phyloP scores from a whole-genome alignment of 1,140 invertebrate species.

The Battus philenor region DNA sequence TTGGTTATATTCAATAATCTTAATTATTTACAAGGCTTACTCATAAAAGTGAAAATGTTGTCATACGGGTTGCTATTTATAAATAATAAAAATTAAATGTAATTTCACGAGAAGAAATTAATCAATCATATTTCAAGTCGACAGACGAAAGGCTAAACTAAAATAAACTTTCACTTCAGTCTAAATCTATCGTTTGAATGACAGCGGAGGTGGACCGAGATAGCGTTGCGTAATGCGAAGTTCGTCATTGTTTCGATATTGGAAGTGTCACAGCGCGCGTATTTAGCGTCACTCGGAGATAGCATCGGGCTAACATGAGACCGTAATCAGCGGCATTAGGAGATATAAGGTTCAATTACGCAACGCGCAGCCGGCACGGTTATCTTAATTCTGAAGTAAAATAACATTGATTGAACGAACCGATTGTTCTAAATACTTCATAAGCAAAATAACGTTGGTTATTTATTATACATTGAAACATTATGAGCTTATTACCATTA shows the following conservation, averaged over 20 bases:
- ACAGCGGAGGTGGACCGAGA: constrained; percentile 53
- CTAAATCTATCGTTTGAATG: constrained; percentile 50
- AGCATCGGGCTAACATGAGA: constrained; percentile 53
- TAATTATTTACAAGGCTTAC: too few relatives aligned
- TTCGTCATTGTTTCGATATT: constrained; percentile 72
- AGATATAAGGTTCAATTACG: constrained; percentile 43
- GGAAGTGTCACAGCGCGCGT: constrained; percentile 61
- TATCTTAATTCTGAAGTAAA: constrained; percentile 14
- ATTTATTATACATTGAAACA: too few relatives aligned
- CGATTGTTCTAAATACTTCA: constrained; percentile 9
- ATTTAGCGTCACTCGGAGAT: constrained; percentile 73
- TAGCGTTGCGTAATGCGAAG: constrained; percentile 52
- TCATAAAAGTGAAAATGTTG: constrained; percentile 6
- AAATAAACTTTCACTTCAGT: constrained; percentile 59
- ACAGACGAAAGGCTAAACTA: constrained; percentile 28
- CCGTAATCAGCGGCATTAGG: constrained; percentile 49
- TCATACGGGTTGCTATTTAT: too few relatives aligned
- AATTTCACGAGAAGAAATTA: constrained; percentile 3
- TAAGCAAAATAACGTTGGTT: constrained; percentile 7
- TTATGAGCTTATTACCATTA: too few relatives aligned
- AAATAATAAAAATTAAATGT: constrained; percentile 2
- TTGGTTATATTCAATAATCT: too few relatives aligned
- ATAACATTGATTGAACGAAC: constrained; percentile 11
- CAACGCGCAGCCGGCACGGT: constrained; percentile 21
- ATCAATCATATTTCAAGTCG: constrained; percentile 15